phyloP scores from a whole-genome alignment of 2,888 invertebrate genomes.

The Colostygia pectinataria region DNA sequence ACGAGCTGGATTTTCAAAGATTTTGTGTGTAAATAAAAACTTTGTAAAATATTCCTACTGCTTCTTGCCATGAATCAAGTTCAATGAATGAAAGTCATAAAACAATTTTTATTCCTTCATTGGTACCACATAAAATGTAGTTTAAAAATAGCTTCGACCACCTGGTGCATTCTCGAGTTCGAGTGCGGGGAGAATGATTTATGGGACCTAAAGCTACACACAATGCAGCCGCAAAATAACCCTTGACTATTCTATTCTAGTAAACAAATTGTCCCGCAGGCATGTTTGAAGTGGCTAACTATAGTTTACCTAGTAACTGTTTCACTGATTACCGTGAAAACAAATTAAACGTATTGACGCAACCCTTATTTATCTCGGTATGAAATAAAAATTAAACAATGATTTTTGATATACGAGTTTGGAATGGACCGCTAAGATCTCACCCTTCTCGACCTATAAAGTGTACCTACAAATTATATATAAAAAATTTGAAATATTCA shows the following conservation, averaged over 20 bases:
- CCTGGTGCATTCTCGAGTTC: slow-evolving; percentile 68
- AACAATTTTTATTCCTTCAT: slow-evolving; percentile 71
- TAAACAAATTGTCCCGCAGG: slow-evolving; percentile 57
- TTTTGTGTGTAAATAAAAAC: too few species aligned
- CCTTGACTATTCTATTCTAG: slow-evolving; percentile 69
- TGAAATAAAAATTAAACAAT: slow-evolving; percentile 38
- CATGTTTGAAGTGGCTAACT: slow-evolving; percentile 52
- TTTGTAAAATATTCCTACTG: slow-evolving; percentile 38
- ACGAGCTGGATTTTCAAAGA: slow-evolving; percentile 16
- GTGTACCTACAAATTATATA: too few species aligned
- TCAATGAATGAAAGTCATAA: slow-evolving; percentile 70
- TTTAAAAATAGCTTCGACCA: slow-evolving; percentile 73
- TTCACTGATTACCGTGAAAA: slow-evolving; percentile 30
- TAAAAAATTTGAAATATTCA: slow-evolving; percentile 19
- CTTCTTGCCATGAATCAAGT: slow-evolving; percentile 60
- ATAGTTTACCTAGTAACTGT: slow-evolving; percentile 28
- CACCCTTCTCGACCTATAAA: slow-evolving; percentile 17
- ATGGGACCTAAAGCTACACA: slow-evolving; percentile 60
- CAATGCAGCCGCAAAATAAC: slow-evolving; percentile 78
- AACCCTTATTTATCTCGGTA: slow-evolving; percentile 46
- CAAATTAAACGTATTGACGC: slow-evolving; percentile 43
- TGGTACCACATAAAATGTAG: slow-evolving; percentile 63
- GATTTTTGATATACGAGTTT: slow-evolving; percentile 38
- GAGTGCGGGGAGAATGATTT: slow-evolving; percentile 71
- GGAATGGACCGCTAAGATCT: slow-evolving; percentile 23